Base-by-base conservation (phyloP, 1,140 invertebrate species). In the Rhyzopertha dominica region DNA sequence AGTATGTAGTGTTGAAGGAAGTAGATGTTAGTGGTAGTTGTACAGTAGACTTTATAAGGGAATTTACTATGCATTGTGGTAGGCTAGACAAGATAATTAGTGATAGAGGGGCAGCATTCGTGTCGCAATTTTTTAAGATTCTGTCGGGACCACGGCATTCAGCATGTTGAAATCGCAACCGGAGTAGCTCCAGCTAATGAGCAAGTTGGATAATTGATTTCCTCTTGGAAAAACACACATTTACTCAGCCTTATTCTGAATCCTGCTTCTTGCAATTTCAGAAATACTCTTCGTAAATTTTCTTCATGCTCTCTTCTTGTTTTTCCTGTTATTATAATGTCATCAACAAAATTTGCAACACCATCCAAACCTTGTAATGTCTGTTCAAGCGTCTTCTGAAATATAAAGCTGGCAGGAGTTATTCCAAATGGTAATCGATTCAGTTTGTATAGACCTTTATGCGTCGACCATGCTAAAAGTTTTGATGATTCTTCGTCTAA, bases 371-470 rank as follows among this genome's bases (percentile, higher is more conserved):
- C 62, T 18, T 49, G 5, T 16, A 71, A 43, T 18, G 65, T 32
- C 4, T 63, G 31, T 46, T 70, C 61, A 41, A 73, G 68, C 5
- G 59, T 59, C 20, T 57, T 49, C 47, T 70, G 67, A 49, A 70
- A 73, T 38, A 66, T 67, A 9, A 63, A 63, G 5, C n/a, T 18
- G 20, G 36, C 44, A 10, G 44, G 25, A 8, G n/a, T 22, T n/a
- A 34, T 32, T n/a, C 63, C 62, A 51, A 58, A 65, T 8, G 57
- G 56, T 25, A 66, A 51, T 18, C 59, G 45, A 35, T 59, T 59
- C 5, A 55, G 49, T 16, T 50, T 19, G 66, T 42, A 65, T 54
- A 34, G 20, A 3, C 61, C 62, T n/a, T 49, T 56, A 36, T 65
- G 57, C 1, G 66, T 66, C 19, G 54, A 61, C 36, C 61, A 61